Evolutionary conservation across 2,888 invertebrate species (phyloP).

Genomic region (Hirtodrosophila duncani): DNA sequence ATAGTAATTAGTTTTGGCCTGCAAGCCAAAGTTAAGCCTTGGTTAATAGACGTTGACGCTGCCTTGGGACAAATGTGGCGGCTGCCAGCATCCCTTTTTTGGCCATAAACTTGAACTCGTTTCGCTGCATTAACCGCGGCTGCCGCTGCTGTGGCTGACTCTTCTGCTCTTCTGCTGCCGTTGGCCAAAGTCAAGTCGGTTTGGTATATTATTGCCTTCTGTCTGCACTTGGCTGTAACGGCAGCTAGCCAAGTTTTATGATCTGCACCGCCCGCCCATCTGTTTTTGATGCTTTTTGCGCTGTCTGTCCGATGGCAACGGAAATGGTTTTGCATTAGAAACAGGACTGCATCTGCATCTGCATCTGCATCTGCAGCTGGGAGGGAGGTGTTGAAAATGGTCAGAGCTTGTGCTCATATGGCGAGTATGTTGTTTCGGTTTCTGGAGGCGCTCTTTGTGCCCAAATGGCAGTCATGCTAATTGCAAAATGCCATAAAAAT

Average conservation of each 20-base stretch:
- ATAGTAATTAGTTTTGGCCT: too few relatives aligned
- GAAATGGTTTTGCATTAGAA: constrained; percentile 59
- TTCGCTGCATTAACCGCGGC: constrained; percentile 49
- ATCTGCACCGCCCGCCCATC: constrained; percentile 5
- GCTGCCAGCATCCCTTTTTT: constrained; percentile 42
- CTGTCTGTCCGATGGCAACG: constrained; percentile 59
- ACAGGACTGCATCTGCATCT: constrained; percentile 26
- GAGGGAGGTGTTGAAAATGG: constrained; percentile 61
- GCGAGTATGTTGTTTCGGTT: constrained; percentile 13
- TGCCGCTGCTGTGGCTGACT: constrained; percentile 4
- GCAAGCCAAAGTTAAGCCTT: too few relatives aligned
- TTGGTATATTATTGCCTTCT: too few relatives aligned
- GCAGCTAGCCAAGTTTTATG: constrained; percentile 24
- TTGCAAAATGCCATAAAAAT: constrained; percentile 68
- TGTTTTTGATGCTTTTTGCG: too few relatives aligned
- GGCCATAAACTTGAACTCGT: constrained; percentile 71
- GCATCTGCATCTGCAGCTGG: not conserved
- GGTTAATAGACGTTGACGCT: too few relatives aligned
- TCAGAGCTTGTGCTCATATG: constrained; percentile 23
- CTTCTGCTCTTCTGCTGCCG: constrained; percentile 14
- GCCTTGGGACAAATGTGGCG: too few relatives aligned
- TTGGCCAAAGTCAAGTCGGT: constrained; percentile 30
- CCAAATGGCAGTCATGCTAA: constrained; percentile 46
- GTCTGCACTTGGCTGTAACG: constrained; percentile 1
- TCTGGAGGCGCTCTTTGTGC: constrained; percentile 4